Conservation (phyloP, 1,140 invertebrate genomes). For the Cydia strobilella region DNA sequence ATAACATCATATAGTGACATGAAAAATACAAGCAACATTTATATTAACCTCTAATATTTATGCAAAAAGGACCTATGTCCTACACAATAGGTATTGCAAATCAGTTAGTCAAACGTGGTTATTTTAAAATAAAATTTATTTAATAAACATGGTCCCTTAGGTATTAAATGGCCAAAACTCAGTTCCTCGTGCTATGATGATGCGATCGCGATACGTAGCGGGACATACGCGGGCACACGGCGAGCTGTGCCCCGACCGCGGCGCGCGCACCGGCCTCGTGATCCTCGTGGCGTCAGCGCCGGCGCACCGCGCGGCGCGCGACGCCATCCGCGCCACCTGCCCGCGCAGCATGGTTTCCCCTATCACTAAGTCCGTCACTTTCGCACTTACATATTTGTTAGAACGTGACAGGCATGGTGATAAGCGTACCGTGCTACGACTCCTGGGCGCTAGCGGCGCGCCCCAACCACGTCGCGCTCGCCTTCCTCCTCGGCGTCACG, state of each 20-base stretch:
- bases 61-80: too few species aligned
- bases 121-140: not conserved
- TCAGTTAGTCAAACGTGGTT: not conserved
- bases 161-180: not conserved
- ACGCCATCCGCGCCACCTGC: constrained; percentile 90
- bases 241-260: constrained; percentile 85
- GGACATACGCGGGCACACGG: constrained; percentile 83
- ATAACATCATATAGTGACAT: too few species aligned
- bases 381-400: too few species aligned
- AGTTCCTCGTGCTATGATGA: constrained; percentile 35
- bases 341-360: too few species aligned
- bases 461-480: constrained; percentile 87
- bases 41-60: too few species aligned
- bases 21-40: too few species aligned
- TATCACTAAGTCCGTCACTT: too few species aligned
- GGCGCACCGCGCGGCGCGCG: constrained; percentile 85
- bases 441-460: constrained; percentile 91
- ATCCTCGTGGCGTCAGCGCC: constrained; percentile 91
- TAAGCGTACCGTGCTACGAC: too few species aligned
- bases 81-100: not conserved
- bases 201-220: constrained; percentile 82
- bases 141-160: too few species aligned
- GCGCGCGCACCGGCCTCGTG: constrained; percentile 83
- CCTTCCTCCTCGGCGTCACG: constrained; percentile 87
- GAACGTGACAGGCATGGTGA: too few species aligned